Percentiles rank a stretch among this genome's conserved stretches.
Evolutionary conservation across 2,888 invertebrate genomes (phyloP).

Genomic region (Tribolium freemani): DNA sequence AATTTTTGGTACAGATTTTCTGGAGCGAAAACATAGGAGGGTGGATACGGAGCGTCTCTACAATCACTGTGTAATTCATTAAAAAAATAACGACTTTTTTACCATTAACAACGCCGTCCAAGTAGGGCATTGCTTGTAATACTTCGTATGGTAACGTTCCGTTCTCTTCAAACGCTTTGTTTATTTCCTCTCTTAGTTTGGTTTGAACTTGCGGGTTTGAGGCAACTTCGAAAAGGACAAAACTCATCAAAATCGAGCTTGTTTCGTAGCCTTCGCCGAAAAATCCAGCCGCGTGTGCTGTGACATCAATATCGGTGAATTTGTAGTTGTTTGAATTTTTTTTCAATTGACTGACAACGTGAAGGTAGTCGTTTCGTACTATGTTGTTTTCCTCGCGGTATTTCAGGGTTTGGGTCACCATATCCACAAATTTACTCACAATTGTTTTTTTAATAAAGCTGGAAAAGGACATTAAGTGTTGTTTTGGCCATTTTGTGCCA

Average conservation of each 20-base stretch:
- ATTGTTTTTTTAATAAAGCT: slow-evolving; percentile 52
- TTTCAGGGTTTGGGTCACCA: slow-evolving; percentile 62
- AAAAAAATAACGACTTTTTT: neutral
- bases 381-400: slow-evolving; percentile 64
- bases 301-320: slow-evolving; percentile 67
- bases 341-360: slow-evolving; percentile 63
- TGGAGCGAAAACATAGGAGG: slow-evolving; percentile 54
- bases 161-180: slow-evolving; percentile 54
- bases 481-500: too few species aligned
- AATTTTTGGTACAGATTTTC: slow-evolving; percentile 52
- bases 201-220: slow-evolving; percentile 68
- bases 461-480: too few species aligned
- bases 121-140: slow-evolving; percentile 66
- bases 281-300: slow-evolving; percentile 72
- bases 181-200: slow-evolving; percentile 65
- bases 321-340: slow-evolving; percentile 42
- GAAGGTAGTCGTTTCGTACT: slow-evolving; percentile 67
- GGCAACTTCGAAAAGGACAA: slow-evolving; percentile 69
- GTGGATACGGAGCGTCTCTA: slow-evolving; percentile 47
- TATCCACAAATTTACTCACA: slow-evolving; percentile 58
- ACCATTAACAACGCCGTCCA: slow-evolving; percentile 67
- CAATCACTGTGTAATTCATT: neutral
- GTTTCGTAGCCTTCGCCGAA: slow-evolving; percentile 72
- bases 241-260: slow-evolving; percentile 68
- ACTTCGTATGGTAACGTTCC: slow-evolving; percentile 64